A percentile compares a stretch with the other conserved stretches of the same genome.
These are phyloP conservation scores for Struthidea cinerea DNA, from an alignment of 2,113 vertebrate genomes.

Conservation along the genomic window DNA sequence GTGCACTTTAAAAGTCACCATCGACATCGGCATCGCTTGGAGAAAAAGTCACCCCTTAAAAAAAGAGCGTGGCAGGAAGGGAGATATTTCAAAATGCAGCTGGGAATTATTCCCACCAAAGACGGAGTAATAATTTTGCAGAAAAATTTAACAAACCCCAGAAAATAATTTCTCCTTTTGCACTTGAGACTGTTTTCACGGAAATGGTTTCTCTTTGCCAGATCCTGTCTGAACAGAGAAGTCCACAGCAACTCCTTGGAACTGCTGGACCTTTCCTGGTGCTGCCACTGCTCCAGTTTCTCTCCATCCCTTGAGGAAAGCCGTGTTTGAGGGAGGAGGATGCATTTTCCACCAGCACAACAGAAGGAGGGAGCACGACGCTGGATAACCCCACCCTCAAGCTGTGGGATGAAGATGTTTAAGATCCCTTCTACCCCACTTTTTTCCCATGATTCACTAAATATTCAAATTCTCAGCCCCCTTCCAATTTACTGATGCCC, in stretches of 20 bases:
- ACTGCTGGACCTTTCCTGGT: background rate
- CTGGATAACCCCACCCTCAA: background rate
- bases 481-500: background rate
- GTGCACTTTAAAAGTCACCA: background rate
- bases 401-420: background rate
- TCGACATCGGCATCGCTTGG: accelerated
- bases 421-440: background rate
- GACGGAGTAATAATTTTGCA: background rate
- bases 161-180: background rate
- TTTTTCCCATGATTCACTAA: background rate
- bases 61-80: background rate
- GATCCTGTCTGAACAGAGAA: background rate
- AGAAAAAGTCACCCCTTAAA: background rate
- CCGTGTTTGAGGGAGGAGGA: background rate
- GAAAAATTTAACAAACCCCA: background rate
- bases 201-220: background rate
- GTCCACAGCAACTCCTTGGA: background rate
- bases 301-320: background rate
- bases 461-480: background rate
- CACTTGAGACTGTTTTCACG: background rate
- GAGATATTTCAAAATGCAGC: background rate
- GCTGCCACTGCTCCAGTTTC: background rate
- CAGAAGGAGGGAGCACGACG: background rate
- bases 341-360: background rate
- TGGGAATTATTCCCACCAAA: background rate